Base-by-base conservation (phyloP, 1,140 invertebrate species). In the Matsumurasca onukii region DNA sequence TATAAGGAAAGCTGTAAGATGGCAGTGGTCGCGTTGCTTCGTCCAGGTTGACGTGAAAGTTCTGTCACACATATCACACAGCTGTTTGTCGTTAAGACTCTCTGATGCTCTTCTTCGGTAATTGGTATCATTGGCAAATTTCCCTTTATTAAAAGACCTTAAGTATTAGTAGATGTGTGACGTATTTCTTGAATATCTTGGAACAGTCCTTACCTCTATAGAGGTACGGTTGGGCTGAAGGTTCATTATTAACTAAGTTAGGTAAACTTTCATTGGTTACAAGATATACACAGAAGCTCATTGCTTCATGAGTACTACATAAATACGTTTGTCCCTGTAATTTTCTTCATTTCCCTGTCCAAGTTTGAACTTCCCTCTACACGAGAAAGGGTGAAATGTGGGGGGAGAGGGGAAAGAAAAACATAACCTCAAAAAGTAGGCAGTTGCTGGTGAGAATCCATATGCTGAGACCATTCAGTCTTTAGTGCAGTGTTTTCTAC, bases 251-350 rank as follows among this genome's bases (percentile, higher is more conserved):
- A 34, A 68, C 57, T 55, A 31, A n/a, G 27, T 67, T 31, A 39
- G 66, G 22, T 45, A 68, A 12, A 68, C 39, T 63, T n/a, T 34
- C n/a, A 61, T 59, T 34, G 17, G 20, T 30, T 27, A 68, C 55
- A 22, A 34, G n/a, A 39, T 61, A 59, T 20, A 30, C 27, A 61
- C 51, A 68, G 48, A 55, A 68, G 61, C 66, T 68, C 52, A 68
- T 59, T 17, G 55, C 52, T 52, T 22, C 22, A 29, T 68, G 66
- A 55, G n/a, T 59, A 20, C 61, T 24, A 22, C n/a, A n/a, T n/a
- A n/a, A n/a, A n/a, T n/a, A n/a, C n/a, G n/a, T n/a, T n/a, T n/a
- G n/a, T n/a, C n/a, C n/a, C n/a, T n/a, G n/a, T n/a, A n/a, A n/a
- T n/a, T n/a, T n/a, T n/a, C n/a, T n/a, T n/a, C n/a, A n/a, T n/a